phyloP scores from a whole-genome alignment of 2,113 vertebrate species.

The Suncus etruscus region DNA sequence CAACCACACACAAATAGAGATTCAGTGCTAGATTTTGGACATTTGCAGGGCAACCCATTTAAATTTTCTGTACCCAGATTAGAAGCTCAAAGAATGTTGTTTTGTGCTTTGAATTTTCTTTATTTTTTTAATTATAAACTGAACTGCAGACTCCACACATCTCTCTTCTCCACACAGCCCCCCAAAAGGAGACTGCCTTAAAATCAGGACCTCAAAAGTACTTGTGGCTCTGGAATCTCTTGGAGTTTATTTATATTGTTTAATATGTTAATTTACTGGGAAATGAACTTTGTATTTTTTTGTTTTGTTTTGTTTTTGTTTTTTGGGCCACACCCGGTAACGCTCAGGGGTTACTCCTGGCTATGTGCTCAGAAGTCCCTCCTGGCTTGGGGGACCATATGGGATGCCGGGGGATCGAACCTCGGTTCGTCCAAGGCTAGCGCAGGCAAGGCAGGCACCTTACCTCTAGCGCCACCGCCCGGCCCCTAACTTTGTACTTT shows the following conservation, averaged over 20 bases:
- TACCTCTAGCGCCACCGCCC: too few relatives aligned
- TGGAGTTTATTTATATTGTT: conserved; percentile 1
- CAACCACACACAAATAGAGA: not conserved
- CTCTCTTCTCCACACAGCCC: not conserved
- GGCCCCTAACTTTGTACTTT: not conserved
- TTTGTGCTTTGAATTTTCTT: too few relatives aligned
- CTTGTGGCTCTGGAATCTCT: not conserved
- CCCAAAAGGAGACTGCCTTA: not conserved
- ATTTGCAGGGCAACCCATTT: not conserved
- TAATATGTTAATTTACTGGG: conserved; percentile 30
- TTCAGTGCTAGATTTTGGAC: not conserved
- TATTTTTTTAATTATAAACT: not conserved
- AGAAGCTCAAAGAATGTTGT: conserved; percentile 25
- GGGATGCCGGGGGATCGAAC: too few relatives aligned
- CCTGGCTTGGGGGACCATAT: too few relatives aligned
- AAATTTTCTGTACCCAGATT: conserved; percentile 10
- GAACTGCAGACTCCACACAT: conserved; percentile 9
- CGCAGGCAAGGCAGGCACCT: too few relatives aligned
- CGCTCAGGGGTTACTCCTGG: too few relatives aligned
- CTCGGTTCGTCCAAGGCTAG: too few relatives aligned
- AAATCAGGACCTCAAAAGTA: not conserved
- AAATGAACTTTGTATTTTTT: not conserved
- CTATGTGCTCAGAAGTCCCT: too few relatives aligned
- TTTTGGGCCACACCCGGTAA: too few relatives aligned
- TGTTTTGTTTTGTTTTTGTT: too few relatives aligned